Evolutionary conservation across 53 echinoderm and acorn worm species (phyloP).

Genomic region (Henricia sp.): DNA sequence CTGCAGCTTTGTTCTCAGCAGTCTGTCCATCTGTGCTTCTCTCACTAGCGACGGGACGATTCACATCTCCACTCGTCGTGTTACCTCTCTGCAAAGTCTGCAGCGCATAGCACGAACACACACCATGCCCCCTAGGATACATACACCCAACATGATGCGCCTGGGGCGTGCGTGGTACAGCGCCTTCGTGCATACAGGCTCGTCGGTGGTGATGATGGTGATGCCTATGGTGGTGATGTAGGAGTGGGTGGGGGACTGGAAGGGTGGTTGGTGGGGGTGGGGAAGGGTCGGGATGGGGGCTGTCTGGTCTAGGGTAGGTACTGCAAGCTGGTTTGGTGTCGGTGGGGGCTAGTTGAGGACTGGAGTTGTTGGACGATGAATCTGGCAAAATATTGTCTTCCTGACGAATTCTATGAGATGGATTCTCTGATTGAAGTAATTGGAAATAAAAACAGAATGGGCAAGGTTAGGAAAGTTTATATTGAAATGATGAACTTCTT

Average conservation of each 20-base stretch:
- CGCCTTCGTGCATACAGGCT: constrained; percentile 32
- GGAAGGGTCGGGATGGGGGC: neutral
- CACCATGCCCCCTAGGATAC: constrained; percentile 6
- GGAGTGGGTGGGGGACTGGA: neutral
- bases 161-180: constrained; percentile 14
- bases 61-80: neutral
- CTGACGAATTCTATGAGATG: constrained; percentile 3
- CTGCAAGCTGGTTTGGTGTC: too few species aligned
- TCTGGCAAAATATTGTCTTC: constrained; percentile 4
- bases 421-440: constrained; percentile 12
- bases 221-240: constrained; percentile 32
- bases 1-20: constrained; percentile 7
- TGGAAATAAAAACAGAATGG: neutral
- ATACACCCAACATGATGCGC: constrained; percentile 33
- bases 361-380: neutral
- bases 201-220: constrained; percentile 36
- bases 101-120: constrained; percentile 12
- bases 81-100: neutral
- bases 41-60: neutral
- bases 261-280: neutral
- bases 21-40: neutral
- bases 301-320: too few species aligned
- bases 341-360: neutral
- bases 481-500: too few species aligned
- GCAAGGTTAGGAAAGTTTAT: too few species aligned